Evolutionary conservation across 2,888 invertebrate species (phyloP), one percentile per base, ranked within the genome.

Genomic region (Spisula subtruncata): DNA sequence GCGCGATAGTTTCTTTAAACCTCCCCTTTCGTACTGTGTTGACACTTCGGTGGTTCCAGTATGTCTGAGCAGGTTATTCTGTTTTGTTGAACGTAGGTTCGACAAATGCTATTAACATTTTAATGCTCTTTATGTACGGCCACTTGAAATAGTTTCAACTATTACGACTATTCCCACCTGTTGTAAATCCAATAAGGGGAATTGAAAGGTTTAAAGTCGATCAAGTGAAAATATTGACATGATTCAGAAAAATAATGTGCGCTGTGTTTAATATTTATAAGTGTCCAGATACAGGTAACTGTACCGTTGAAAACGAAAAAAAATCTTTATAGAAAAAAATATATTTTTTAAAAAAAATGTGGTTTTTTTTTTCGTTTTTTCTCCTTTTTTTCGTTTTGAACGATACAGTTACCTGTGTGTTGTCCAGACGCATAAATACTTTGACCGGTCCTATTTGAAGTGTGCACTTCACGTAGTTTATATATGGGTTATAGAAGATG

Each of bases 21-120:
- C 86, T 81, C 86, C 86, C 81, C 16, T 86, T 66, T 66, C 86
- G 92, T 85, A 90, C 89, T 89, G 81, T 87, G 82, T 89, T 92
- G 90, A 90, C 92, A 89, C 88, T 29, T 41, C 32, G n/a, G 10
- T 81, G 92, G 92, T 90, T 88, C 92, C 92, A 91, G 79, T 41
- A 89, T 89, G 92, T 92, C 92, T 92, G 89, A 89, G 86, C 83
- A 71, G 88, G 88, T 83, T 87, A 90, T 89, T 88, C 89, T 89
- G 85, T 86, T 85, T 88, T 86, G 86, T 86, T 86, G 84, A 88
- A 89, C 86, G 86, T 88, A 54, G 66, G 48, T 88, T 90, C 89
- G 92, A 90, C 90, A 91, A 91, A 89, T 90, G 86, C 90, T 90
- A 89, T 90, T 90, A 92, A 87, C 88, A 88, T 80, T 85, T 81